phyloP scores from a whole-genome alignment of 1,140 invertebrate species.

The Rhagoletis zephyria region DNA sequence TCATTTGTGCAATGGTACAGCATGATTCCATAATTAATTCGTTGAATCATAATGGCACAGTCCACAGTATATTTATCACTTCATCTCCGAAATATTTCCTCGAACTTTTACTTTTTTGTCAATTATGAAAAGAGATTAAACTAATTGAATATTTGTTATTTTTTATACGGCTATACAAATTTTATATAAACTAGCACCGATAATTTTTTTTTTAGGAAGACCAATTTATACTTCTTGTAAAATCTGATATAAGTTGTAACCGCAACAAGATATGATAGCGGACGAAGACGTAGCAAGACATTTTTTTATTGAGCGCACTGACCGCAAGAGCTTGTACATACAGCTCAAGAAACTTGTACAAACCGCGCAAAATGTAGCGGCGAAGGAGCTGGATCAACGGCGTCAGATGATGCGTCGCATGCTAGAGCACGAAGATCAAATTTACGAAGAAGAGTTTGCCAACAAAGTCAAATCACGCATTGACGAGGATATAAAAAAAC shows the following conservation, averaged over 20 bases:
- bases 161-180: neutral
- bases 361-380: slow-evolving; percentile 60
- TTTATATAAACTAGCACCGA: neutral
- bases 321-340: slow-evolving; percentile 65
- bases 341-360: slow-evolving; percentile 66
- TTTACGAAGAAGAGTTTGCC: slow-evolving; percentile 67
- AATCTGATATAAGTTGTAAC: neutral
- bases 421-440: slow-evolving; percentile 65
- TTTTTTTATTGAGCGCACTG: slow-evolving; percentile 63
- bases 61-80: neutral
- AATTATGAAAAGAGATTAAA: neutral
- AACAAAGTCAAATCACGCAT: slow-evolving; percentile 65
- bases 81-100: neutral
- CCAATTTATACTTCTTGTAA: neutral
- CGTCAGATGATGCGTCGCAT: slow-evolving; percentile 59
- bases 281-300: neutral
- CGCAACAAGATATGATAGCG: neutral
- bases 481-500: slow-evolving; percentile 64
- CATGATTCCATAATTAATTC: no score
- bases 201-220: neutral
- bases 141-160: neutral
- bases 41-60: no score
- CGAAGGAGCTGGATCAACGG: slow-evolving; percentile 62
- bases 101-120: neutral
- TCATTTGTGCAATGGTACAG: no score